phyloP scores from a whole-genome alignment of 2,113 vertebrate species.

The Enhydra lutris region DNA sequence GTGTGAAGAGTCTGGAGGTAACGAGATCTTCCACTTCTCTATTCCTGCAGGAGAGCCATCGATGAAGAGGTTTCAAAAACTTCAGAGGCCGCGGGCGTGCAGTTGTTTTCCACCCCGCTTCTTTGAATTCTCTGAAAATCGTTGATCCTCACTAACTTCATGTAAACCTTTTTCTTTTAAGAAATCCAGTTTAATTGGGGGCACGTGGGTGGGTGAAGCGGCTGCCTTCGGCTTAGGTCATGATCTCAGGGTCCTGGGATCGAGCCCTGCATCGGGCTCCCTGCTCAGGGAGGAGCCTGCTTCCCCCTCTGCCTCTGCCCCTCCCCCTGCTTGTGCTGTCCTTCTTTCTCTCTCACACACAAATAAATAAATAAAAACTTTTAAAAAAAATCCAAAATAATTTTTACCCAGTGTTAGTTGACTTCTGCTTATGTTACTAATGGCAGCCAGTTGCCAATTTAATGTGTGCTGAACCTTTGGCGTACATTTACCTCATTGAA shows the following conservation, averaged over 20 bases:
- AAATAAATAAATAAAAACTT: neutral
- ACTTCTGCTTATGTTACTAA: neutral
- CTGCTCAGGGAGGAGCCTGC: neutral
- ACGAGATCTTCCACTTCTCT: neutral
- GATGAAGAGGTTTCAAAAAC: neutral
- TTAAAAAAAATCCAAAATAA: neutral
- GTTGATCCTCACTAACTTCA: neutral
- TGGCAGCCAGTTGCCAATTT: neutral
- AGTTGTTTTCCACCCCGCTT: neutral
- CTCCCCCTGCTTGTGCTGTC: neutral
- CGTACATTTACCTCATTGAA: neutral
- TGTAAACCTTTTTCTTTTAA: neutral
- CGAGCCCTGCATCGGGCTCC: neutral
- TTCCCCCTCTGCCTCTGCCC: neutral
- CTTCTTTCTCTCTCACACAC: neutral
- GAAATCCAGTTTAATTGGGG: neutral
- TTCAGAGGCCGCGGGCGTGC: neutral
- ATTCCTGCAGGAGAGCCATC: neutral
- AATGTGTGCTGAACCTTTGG: neutral
- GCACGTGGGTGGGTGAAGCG: neutral
- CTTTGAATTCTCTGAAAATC: constrained; percentile 20
- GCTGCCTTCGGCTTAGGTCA: neutral
- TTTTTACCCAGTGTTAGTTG: neutral
- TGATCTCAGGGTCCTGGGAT: neutral
- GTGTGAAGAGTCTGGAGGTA: neutral